A percentile compares a stretch with the other conserved stretches of the same genome.
phyloP scores from a whole-genome alignment of 2,888 invertebrate genomes.

The Cheilosia pagana region DNA sequence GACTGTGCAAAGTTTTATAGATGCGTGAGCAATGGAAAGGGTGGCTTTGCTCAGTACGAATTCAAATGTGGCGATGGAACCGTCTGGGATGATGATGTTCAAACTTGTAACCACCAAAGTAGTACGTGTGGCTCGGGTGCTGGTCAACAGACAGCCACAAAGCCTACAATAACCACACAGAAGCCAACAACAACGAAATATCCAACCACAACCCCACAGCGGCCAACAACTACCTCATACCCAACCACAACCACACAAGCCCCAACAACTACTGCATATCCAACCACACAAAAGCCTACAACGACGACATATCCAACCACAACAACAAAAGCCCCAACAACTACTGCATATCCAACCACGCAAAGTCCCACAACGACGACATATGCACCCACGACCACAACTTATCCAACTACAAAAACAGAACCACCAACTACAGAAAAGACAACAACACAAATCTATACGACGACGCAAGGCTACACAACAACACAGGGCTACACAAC shows the following conservation, averaged over 20 bases:
- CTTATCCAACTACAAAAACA: conserved; percentile 7
- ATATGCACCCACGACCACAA: conserved; percentile 33
- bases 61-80: conserved; percentile 88
- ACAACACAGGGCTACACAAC: conserved; percentile 40
- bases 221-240: conserved; percentile 18
- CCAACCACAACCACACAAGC: conserved; percentile 20
- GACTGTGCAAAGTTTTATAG: conserved; percentile 88
- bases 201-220: conserved; percentile 48
- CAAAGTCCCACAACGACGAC: conserved; percentile 51
- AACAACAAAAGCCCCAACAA: conserved; percentile 32
- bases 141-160: conserved; percentile 35
- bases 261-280: conserved; percentile 45
- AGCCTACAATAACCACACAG: conserved; percentile 14
- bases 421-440: conserved; percentile 33
- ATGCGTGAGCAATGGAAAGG: conserved; percentile 87
- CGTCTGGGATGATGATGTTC: conserved; percentile 85
- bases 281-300: conserved; percentile 11
- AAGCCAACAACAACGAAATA: conserved; percentile 20
- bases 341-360: conserved; percentile 1
- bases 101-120: conserved; percentile 81
- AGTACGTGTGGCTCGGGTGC: conserved; percentile 74
- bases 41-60: conserved; percentile 86
- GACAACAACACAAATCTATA: conserved; percentile 32
- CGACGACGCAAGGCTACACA: conserved; percentile 38
- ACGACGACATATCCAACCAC: conserved; percentile 50